These are phyloP conservation scores for Tragopan temminckii DNA, from an alignment of 2,797 vertebrate genomes.

Conservation along the genomic window DNA sequence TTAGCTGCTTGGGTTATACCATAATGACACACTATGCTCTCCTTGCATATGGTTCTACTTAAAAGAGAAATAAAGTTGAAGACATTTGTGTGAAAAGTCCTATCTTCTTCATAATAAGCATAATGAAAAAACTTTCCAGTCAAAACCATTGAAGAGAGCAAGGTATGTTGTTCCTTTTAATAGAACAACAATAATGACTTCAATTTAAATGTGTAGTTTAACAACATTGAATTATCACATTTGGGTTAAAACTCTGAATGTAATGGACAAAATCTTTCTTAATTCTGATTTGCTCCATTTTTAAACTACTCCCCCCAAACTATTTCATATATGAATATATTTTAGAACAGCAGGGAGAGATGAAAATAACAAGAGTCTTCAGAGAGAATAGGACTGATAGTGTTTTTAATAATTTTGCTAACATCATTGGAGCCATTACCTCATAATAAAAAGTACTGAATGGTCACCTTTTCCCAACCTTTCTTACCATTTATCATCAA, in stretches of 20 bases:
- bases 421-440: slow-evolving; percentile 27
- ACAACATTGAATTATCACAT: slow-evolving; percentile 5
- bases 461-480: slow-evolving; percentile 61
- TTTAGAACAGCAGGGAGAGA: not conserved
- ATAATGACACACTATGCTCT: not conserved
- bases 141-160: not conserved
- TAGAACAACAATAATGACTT: not conserved
- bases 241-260: not conserved
- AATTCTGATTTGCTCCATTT: slow-evolving; percentile 43
- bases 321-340: slow-evolving; percentile 26
- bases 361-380: slow-evolving; percentile 15
- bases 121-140: not conserved
- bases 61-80: not conserved
- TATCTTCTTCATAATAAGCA: not conserved
- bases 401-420: slow-evolving; percentile 47
- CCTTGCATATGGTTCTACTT: not conserved
- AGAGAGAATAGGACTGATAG: slow-evolving; percentile 29
- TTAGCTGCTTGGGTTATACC: not conserved
- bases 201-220: not conserved
- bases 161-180: not conserved
- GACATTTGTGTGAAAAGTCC: not conserved
- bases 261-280: slow-evolving; percentile 39
- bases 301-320: not conserved
- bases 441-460: slow-evolving; percentile 58
- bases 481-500: slow-evolving; percentile 61